Base-by-base conservation (phyloP, 2,797 vertebrate species). In the Lithobates pipiens region DNA sequence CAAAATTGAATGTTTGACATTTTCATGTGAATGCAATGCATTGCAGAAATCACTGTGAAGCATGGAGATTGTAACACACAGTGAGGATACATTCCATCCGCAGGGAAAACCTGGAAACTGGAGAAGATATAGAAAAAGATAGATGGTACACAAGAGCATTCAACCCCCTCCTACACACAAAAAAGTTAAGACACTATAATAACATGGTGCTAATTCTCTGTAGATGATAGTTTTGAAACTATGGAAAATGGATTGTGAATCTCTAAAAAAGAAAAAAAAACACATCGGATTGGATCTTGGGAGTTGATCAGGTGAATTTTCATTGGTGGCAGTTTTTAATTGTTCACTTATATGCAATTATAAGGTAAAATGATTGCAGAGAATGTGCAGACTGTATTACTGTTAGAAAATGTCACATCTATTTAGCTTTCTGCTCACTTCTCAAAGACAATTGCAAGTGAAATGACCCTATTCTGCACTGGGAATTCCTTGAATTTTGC, bases 401-500 rank as follows among this genome's bases (percentile, higher is more conserved):
- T 7, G 74, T 82, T 32, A 50, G 80, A 86, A 77, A 78, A 70
- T 78, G 85, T 78, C 80, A 83, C 75, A 86, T 82, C 80, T 78
- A 74, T 74, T 86, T 86, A 86, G 57, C 39, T 86, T 86, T 83
- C 80, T 72, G 54, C 80, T 82, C 69, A 86, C 85, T 86, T 68
- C 80, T 83, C 80, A 86, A 86, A 86, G 85, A 82, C 85, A 83
- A 78, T 86, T 82, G 80, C 80, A 83, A 83, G 80, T 83, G 85
- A 86, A 86, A 83, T 78, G 85, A 86, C 75, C 85, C 80, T 77
- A 70, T 54, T 25, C 29, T 86, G 75, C 42, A 77, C 32, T 65
- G 85, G 85, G 80, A 86, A 86, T 86, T 86, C 46, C 74, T 46
- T 82, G 74, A 82, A 82, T 77, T 86, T 73, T 77, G 67, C 65